Percentiles rank a stretch among this genome's conserved stretches.
Evolutionary conservation across 2,113 vertebrate genomes (phyloP).

Genomic region (Chionomys nivalis): DNA sequence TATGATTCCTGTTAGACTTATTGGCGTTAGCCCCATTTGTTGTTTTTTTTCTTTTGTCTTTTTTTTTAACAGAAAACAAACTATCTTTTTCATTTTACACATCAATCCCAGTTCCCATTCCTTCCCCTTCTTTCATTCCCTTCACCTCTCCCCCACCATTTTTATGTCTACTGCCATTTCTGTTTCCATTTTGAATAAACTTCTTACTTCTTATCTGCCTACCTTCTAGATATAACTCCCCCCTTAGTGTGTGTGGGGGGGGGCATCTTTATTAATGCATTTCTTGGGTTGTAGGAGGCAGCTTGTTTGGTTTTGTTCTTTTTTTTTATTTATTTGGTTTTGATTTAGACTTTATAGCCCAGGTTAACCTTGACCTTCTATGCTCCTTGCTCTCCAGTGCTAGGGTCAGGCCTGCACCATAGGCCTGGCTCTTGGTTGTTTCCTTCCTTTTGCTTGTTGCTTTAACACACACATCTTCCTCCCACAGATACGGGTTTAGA

Average conservation of each 20-base stretch:
- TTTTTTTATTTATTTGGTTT: not conserved
- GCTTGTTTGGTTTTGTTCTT: not conserved
- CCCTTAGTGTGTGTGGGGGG: not conserved
- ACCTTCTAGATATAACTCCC: not conserved
- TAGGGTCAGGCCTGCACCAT: not conserved
- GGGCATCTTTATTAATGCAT: not conserved
- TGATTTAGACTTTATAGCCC: not conserved
- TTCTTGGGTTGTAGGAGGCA: not conserved
- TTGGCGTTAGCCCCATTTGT: not conserved
- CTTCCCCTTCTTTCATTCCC: too few relatives aligned
- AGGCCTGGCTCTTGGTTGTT: not conserved
- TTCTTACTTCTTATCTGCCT: not conserved
- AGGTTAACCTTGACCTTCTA: not conserved
- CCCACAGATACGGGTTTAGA: conserved; percentile 93
- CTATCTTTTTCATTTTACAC: too few relatives aligned
- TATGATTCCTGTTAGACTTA: not conserved
- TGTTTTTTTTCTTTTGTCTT: too few relatives aligned
- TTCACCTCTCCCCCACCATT: too few relatives aligned
- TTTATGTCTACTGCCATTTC: not conserved
- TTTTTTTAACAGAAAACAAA: too few relatives aligned
- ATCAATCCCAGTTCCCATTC: too few relatives aligned
- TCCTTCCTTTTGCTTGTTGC: not conserved
- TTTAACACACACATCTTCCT: conserved; percentile 43
- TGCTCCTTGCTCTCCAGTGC: not conserved
- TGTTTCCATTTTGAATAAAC: not conserved